A percentile compares a stretch with the other conserved stretches of the same genome.
Conservation (phyloP, 64 coral and sea anemone genomes). For the Montipora capricornis region DNA sequence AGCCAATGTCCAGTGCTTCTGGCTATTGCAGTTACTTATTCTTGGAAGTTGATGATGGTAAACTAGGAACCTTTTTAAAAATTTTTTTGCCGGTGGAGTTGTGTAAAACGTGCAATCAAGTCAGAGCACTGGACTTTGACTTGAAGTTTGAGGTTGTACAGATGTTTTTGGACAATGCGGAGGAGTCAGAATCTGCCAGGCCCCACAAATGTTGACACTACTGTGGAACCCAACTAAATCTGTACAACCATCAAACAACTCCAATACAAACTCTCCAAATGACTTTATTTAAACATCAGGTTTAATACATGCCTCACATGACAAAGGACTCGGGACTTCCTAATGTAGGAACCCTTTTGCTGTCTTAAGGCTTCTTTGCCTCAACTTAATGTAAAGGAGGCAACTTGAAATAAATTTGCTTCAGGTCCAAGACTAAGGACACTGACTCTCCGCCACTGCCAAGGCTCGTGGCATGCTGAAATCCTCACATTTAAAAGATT, state of each 20-base stretch:
- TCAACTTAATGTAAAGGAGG: neutral
- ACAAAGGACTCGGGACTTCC: neutral
- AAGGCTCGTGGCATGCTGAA: neutral
- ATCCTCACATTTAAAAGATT: neutral
- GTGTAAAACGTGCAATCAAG: conserved; percentile 12
- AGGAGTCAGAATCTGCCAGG: conserved; percentile 44
- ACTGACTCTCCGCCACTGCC: neutral
- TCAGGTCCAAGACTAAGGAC: neutral
- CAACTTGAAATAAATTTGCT: neutral
- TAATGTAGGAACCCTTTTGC: neutral
- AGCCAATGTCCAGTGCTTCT: conserved; percentile 28
- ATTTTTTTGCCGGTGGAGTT: conserved; percentile 10
- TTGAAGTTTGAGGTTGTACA: conserved; percentile 81
- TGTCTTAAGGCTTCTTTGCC: neutral
- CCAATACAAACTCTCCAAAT: neutral
- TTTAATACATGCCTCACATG: neutral
- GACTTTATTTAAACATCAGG: conserved; percentile 29
- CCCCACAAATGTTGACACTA: conserved; percentile 71
- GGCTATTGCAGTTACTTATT: neutral
- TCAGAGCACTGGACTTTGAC: conserved; percentile 52
- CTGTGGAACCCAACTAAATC: conserved; percentile 75
- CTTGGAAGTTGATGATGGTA: too few species aligned
- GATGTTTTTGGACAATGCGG: neutral
- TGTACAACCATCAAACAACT: conserved; percentile 80
- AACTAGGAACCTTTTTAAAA: neutral